phyloP scores from a whole-genome alignment of 64 coral and sea anemone genomes.

The Actinia tenebrosa region DNA sequence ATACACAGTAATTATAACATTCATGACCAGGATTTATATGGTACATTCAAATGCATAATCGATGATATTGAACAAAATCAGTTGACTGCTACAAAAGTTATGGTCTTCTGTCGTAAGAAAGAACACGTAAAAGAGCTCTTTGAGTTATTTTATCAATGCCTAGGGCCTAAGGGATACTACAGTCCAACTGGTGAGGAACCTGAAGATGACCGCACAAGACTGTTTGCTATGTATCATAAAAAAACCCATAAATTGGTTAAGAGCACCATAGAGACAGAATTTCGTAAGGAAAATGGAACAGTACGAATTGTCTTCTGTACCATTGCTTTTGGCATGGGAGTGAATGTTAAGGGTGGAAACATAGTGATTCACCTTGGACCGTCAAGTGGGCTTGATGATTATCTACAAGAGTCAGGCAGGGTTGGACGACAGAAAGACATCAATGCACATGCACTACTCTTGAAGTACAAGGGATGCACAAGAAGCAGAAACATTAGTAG shows the following conservation, averaged over 20 bases:
- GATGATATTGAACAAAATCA: no score
- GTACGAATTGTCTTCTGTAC: conserved; percentile 67
- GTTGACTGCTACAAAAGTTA: no score
- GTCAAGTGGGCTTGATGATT: conserved; percentile 56
- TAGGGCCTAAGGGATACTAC: no score
- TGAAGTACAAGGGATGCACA: conserved; percentile 57
- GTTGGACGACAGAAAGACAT: conserved; percentile 35
- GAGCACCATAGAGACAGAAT: conserved; percentile 36
- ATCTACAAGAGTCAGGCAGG: conserved; percentile 70
- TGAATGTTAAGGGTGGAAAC: conserved; percentile 40
- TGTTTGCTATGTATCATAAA: conserved; percentile 77
- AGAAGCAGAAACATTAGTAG: conserved; percentile 38
- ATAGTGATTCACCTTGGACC: conserved; percentile 66
- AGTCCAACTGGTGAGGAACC: neutral
- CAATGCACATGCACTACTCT: conserved; percentile 56
- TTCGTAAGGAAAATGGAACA: conserved; percentile 56
- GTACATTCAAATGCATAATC: no score
- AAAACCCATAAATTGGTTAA: conserved; percentile 61
- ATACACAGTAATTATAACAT: no score
- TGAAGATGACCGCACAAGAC: conserved; percentile 35
- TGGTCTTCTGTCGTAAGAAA: no score
- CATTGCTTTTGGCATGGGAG: conserved; percentile 67
- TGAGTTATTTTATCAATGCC: no score
- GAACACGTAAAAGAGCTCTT: no score
- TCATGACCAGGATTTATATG: no score